A percentile compares a stretch with the other conserved stretches of the same genome.
phyloP scores from a whole-genome alignment of 2,888 invertebrate genomes.

The Masnerella sp. region DNA sequence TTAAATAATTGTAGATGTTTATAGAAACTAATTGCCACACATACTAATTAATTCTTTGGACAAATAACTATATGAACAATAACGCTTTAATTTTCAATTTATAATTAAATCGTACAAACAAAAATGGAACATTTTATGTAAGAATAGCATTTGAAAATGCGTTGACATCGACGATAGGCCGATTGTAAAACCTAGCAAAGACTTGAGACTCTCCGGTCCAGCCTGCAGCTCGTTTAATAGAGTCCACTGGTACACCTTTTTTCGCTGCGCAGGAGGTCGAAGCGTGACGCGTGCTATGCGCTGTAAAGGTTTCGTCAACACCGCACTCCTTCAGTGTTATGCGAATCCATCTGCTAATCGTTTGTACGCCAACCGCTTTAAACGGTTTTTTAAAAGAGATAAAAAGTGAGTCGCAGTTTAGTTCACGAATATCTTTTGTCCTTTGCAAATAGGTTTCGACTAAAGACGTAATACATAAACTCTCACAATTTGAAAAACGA shows the following conservation, averaged over 20 bases:
- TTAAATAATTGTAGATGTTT: conserved; percentile 14
- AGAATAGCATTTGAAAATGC: background rate
- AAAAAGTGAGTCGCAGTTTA: conserved; percentile 21
- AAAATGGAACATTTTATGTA: no score
- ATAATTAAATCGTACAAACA: no score
- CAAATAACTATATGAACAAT: background rate
- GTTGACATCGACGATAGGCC: background rate
- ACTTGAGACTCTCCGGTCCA: conserved; percentile 1
- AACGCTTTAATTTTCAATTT: background rate
- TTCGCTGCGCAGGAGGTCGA: background rate
- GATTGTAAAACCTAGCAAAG: background rate
- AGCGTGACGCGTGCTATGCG: conserved; percentile 1
- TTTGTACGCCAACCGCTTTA: conserved; percentile 21
- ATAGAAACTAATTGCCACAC: conserved; percentile 1
- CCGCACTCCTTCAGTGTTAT: conserved; percentile 8
- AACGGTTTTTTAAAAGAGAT: conserved; percentile 29
- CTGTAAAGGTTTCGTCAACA: background rate
- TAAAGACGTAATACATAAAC: conserved; percentile 26
- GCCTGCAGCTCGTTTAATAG: background rate
- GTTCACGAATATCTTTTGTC: conserved; percentile 2
- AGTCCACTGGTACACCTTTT: background rate
- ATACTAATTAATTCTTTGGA: background rate
- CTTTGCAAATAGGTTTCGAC: conserved; percentile 10
- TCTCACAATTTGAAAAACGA: conserved; percentile 11
- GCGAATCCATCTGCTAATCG: conserved; percentile 35